Base-by-base conservation (phyloP, 1,140 invertebrate species). In the Fragariocoptes setiger region DNA sequence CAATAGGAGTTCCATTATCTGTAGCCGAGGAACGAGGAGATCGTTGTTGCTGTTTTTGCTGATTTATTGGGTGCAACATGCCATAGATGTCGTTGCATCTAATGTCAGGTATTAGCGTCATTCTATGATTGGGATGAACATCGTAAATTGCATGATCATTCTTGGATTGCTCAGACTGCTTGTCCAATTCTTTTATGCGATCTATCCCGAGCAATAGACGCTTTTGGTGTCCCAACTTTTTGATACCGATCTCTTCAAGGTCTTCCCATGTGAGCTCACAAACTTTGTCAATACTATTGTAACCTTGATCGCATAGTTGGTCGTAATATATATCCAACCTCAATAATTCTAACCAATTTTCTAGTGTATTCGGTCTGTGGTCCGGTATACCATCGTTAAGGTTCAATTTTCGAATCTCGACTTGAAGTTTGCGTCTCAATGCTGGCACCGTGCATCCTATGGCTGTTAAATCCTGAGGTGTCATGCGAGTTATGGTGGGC, bases 181-280 rank as follows among this genome's bases (percentile, higher is more conserved):
- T 49, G 4, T 40, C 39, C 15, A 50, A 43, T 54, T 90, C 79
- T 59, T 94, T 92, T 14, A 95, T 71, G 57, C 85, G 67, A 56
- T 95, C 94, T 48, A 95, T 90, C 41, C 86, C 88, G 48, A 97
- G 61, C 49, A 88, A 70, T 47, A 97, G 75, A 62, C 92, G 86
- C 65, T 99, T 99, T 59, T 97, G 88, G 58, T 97, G 90, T 19
- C 90, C 62, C 42, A 68, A 50, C 51, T 62, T 64, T 44, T 58
- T 59, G 48, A 97, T 90, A 38, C 90, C 90, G 56, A 94, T 88
- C 52, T 97, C 90, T 62, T 97, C 90, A 48, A 97, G 67, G 62
- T 97, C 90, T 64, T 97, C 90, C 83, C 86, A 94, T 44, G 78
- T 82, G 31, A 95, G 67, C 52, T 90, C 80, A 25, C 77, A 78